Evolutionary conservation across 2,888 invertebrate genomes (phyloP).

Genomic region (Reticulitermes lucifugus): DNA sequence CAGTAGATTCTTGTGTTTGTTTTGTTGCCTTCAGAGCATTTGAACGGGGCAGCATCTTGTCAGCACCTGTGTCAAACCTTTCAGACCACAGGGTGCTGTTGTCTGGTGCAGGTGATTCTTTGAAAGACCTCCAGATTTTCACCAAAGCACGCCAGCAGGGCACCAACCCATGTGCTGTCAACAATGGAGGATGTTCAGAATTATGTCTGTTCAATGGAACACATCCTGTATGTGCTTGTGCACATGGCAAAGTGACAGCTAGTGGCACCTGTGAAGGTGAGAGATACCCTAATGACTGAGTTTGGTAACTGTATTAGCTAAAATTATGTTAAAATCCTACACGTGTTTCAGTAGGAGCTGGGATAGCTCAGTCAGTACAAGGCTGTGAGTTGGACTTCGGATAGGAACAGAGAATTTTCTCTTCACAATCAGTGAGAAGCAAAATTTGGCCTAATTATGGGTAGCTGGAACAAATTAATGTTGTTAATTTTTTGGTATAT

Average conservation of each 20-base stretch:
- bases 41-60: constrained; percentile 73
- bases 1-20: no score
- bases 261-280: constrained; percentile 76
- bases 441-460: no score
- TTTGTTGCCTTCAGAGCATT: constrained; percentile 62
- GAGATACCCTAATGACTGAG: not conserved
- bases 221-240: constrained; percentile 80
- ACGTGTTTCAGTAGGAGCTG: no score
- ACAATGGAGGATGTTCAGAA: constrained; percentile 82
- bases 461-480: no score
- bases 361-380: no score
- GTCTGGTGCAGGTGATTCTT: constrained; percentile 72
- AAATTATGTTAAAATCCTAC: no score
- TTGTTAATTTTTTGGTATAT: no score
- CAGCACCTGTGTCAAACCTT: constrained; percentile 72
- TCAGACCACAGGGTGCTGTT: constrained; percentile 69
- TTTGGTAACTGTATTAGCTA: no score
- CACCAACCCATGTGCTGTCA: constrained; percentile 72
- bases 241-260: constrained; percentile 79
- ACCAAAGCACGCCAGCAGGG: constrained; percentile 69
- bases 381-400: no score
- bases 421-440: no score
- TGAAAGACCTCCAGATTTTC: constrained; percentile 77
- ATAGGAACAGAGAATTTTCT: no score
- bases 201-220: constrained; percentile 81